These are phyloP conservation scores for Ellobium chinense DNA, from an alignment of 2,888 invertebrate genomes.

Conservation along the genomic window DNA sequence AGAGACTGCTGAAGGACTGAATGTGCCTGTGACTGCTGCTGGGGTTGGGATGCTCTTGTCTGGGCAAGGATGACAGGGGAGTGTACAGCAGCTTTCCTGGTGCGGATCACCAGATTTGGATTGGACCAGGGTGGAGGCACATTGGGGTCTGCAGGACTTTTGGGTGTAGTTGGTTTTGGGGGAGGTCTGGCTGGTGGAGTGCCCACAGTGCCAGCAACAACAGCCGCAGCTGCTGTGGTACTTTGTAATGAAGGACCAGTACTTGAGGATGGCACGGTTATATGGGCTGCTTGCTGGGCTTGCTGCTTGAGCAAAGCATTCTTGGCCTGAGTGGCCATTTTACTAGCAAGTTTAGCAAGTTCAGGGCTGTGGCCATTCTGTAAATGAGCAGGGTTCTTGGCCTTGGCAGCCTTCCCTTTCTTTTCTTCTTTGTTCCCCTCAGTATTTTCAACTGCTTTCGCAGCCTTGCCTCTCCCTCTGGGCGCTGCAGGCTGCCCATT, in stretches of 20 bases:
- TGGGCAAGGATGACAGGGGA: constrained; percentile 47
- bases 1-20: constrained; percentile 36
- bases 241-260: background rate
- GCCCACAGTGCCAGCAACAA: background rate
- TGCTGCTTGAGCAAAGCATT: constrained; percentile 45
- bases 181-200: constrained; percentile 33
- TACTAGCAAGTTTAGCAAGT: constrained; percentile 18
- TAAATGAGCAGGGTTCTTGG: constrained; percentile 38
- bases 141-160: constrained; percentile 47
- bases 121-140: constrained; percentile 77
- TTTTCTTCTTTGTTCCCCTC: constrained; percentile 49
- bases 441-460: constrained; percentile 33
- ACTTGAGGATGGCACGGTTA: constrained; percentile 6
- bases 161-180: constrained; percentile 39
- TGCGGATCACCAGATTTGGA: constrained; percentile 78
- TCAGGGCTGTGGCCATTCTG: constrained; percentile 40
- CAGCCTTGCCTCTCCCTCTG: constrained; percentile 10
- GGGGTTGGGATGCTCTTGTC: constrained; percentile 14
- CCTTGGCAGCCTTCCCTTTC: constrained; percentile 42
- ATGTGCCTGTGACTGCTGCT: background rate
- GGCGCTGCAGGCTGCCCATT: background rate
- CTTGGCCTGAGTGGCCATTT: constrained; percentile 45
- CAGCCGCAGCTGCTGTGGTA: background rate
- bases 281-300: constrained; percentile 45
- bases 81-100: constrained; percentile 66